Evolutionary conservation across 2,888 invertebrate genomes (phyloP).

Genomic region (Dolichopus griseipennis): DNA sequence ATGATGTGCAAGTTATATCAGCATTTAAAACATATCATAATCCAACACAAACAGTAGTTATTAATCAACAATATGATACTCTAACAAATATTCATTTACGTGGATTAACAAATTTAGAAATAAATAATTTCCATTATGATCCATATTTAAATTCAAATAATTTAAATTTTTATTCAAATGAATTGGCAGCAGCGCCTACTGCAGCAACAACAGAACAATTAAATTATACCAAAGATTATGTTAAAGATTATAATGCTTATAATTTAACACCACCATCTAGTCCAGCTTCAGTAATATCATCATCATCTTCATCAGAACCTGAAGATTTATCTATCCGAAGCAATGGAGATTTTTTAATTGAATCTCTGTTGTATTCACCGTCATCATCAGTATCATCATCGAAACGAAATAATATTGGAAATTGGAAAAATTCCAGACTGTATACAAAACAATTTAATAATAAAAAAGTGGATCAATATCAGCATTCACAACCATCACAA

Average conservation of each 20-base stretch:
- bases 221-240: slow-evolving; percentile 10
- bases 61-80: slow-evolving; percentile 26
- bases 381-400: slow-evolving; percentile 16
- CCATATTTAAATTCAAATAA: slow-evolving; percentile 27
- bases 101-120: slow-evolving; percentile 30
- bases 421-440: slow-evolving; percentile 11
- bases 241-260: slow-evolving; percentile 25
- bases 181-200: slow-evolving; percentile 27
- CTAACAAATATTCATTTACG: slow-evolving; percentile 35
- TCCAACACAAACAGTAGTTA: slow-evolving; percentile 15
- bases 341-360: slow-evolving; percentile 34
- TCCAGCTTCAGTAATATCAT: slow-evolving; percentile 31
- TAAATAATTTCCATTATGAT: neutral
- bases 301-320: slow-evolving; percentile 31
- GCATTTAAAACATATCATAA: slow-evolving; percentile 30
- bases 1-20: slow-evolving; percentile 19
- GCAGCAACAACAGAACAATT: slow-evolving; percentile 23
- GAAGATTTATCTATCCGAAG: slow-evolving; percentile 40
- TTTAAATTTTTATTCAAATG: slow-evolving; percentile 14
- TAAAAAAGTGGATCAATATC: slow-evolving; percentile 9
- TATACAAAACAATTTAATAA: slow-evolving; percentile 12
- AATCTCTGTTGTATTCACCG: slow-evolving; percentile 29
- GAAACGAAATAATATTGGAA: slow-evolving; percentile 11
- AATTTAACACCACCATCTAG: slow-evolving; percentile 38
- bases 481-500: neutral